A percentile compares a stretch with the other conserved stretches of the same genome.
Conservation (phyloP, 2,888 invertebrate species). For the Euclidia mi region DNA sequence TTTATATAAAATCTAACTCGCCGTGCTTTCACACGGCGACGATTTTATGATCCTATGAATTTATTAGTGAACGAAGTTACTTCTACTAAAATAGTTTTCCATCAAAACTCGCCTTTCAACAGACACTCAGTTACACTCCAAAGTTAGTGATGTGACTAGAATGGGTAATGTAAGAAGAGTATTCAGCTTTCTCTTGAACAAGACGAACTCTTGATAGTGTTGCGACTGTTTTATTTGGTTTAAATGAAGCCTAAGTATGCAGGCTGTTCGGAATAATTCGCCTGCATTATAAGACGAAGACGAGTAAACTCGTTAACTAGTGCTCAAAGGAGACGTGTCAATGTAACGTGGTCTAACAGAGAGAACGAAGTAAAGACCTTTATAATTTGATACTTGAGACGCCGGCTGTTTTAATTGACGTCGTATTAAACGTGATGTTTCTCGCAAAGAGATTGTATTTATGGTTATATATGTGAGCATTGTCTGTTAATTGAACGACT, state of each 20-base stretch:
- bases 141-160: conserved; percentile 2
- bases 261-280: conserved; percentile 20
- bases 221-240: conserved; percentile 9
- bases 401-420: not conserved
- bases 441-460: no score
- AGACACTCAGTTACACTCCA: not conserved
- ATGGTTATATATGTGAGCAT: no score
- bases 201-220: conserved; percentile 18
- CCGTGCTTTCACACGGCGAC: conserved; percentile 12
- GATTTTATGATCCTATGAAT: conserved; percentile 31
- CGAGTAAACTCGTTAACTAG: conserved; percentile 48
- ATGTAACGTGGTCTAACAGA: conserved; percentile 21
- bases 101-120: not conserved
- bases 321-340: conserved; percentile 35
- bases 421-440: not conserved
- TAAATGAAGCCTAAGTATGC: conserved; percentile 13
- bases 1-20: conserved; percentile 24
- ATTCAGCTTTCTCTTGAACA: conserved; percentile 19
- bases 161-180: conserved; percentile 1
- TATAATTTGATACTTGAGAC: conserved; percentile 11
- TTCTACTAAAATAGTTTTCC: conserved; percentile 9
- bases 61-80: conserved; percentile 15
- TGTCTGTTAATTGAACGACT: no score
- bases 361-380: conserved; percentile 7
- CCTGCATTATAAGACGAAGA: conserved; percentile 37